phyloP scores from a whole-genome alignment of 2,888 invertebrate genomes.

The Eledona agricola region DNA sequence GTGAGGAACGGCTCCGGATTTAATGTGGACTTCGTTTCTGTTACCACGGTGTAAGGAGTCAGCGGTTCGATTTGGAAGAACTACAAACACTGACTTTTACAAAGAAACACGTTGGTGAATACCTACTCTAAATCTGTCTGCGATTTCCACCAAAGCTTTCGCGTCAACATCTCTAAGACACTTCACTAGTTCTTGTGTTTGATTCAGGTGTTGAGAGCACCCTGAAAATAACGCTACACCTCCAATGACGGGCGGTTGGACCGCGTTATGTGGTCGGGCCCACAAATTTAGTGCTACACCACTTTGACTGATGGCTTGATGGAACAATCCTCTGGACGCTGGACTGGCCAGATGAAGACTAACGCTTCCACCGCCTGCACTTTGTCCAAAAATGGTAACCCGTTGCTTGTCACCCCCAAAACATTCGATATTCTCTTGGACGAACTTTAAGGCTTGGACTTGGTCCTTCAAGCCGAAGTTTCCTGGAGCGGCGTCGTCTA shows the following conservation, averaged over 20 bases:
- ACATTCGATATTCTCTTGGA: conserved; percentile 27
- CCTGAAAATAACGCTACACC: conserved; percentile 59
- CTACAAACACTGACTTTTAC: conserved; percentile 43
- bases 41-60: conserved; percentile 62
- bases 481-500: conserved; percentile 25
- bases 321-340: conserved; percentile 61
- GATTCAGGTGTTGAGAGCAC: conserved; percentile 51
- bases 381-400: conserved; percentile 30
- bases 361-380: conserved; percentile 54
- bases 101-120: conserved; percentile 2
- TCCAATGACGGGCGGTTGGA: conserved; percentile 47
- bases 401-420: conserved; percentile 25
- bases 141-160: conserved; percentile 56
- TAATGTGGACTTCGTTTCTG: conserved; percentile 57
- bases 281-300: conserved; percentile 62
- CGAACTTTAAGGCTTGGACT: conserved; percentile 22
- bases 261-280: conserved; percentile 52
- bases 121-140: conserved; percentile 62
- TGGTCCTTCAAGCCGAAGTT: conserved; percentile 31
- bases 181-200: conserved; percentile 56
- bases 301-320: conserved; percentile 63
- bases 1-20: conserved; percentile 63
- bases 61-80: conserved; percentile 65
- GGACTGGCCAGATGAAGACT: conserved; percentile 65
- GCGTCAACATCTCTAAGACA: conserved; percentile 62